Base-by-base conservation (phyloP, 2,888 invertebrate species). In the Endotricha flammealis region DNA sequence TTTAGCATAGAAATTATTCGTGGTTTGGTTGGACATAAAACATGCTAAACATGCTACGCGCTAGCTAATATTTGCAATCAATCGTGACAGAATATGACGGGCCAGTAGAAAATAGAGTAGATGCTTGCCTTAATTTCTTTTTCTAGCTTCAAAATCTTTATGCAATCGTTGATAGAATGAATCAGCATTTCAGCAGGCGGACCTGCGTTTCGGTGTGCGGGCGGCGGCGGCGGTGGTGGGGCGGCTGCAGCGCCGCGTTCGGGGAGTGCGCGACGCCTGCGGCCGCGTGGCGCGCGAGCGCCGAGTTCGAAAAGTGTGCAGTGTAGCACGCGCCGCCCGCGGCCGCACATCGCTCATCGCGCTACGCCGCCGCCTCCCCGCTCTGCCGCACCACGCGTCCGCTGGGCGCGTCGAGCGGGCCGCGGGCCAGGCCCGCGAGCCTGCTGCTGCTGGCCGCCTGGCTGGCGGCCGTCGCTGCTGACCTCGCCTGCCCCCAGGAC, bases 361-460 rank as follows among this genome's bases (percentile, higher is more conserved):
- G 81, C 80, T 73, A 69, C 80, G 76, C 78, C 78, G 80, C 80
- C 78, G 79, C 77, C 78, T 73, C 66, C 75, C 79, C 80, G 75
- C 80, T 73, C 71, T 76, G 82, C 82, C 82, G 83, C 85, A 83
- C 82, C 85, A 83, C 85, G 85, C 85, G 83, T 79, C 80, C 81
- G 77, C 83, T 81, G 83, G 83, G 82, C 82, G 83, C 83, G 79
- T 65, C 81, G 83, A 73, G 83, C 86, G 76, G 85, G 85, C 83
- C 83, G 86, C 83, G 83, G 85, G 85, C 86, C 83, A 72, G 83
- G 83, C 85, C 86, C 85, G 83, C 83, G 85, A 79, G 83, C 85
- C 85, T 83, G 83, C 83, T 83, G 73, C 79, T 82, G 77, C 77
- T 82, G 72, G 82, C 76, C 74, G 73, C 77, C 73, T 80, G 80